Conservation (phyloP, 37 sponge, comb jelly and placozoan genomes). For the Mnemiopsis leidyi region DNA sequence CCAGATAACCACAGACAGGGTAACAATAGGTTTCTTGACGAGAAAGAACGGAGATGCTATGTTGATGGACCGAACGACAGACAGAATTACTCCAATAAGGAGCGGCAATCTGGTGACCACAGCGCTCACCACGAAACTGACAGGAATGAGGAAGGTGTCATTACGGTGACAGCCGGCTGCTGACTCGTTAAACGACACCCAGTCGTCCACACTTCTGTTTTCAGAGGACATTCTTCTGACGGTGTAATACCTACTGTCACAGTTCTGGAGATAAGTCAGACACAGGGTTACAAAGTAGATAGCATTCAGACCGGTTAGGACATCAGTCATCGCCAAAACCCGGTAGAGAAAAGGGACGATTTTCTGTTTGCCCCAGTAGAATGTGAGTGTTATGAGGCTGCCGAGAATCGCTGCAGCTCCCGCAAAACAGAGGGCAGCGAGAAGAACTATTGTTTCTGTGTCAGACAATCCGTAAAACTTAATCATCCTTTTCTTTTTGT, state of each 20-base stretch:
- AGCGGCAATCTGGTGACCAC: slow-evolving; percentile 27
- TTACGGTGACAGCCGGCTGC: slow-evolving; percentile 17
- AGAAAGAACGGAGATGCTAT: background rate
- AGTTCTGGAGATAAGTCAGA: background rate
- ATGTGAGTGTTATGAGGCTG: slow-evolving; percentile 13
- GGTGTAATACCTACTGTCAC: background rate
- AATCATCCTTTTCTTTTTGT: slow-evolving; percentile 36
- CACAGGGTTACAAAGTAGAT: slow-evolving; percentile 17
- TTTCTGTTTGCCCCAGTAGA: background rate
- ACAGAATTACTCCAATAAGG: slow-evolving; percentile 9
- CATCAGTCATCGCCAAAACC: background rate
- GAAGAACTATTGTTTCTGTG: background rate
- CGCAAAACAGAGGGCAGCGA: background rate
- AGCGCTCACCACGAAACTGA: background rate
- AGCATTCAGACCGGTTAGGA: slow-evolving; percentile 16
- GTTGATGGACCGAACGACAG: slow-evolving; percentile 35
- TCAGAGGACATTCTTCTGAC: background rate
- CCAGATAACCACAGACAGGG: background rate
- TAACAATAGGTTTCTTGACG: background rate
- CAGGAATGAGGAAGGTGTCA: background rate
- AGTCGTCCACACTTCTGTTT: background rate
- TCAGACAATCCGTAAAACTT: background rate
- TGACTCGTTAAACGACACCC: background rate
- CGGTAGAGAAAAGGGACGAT: slow-evolving; percentile 19
- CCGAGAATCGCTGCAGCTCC: slow-evolving; percentile 34